Base-by-base conservation (phyloP, 1,140 invertebrate genomes). In the Heliconius hewitsoni region DNA sequence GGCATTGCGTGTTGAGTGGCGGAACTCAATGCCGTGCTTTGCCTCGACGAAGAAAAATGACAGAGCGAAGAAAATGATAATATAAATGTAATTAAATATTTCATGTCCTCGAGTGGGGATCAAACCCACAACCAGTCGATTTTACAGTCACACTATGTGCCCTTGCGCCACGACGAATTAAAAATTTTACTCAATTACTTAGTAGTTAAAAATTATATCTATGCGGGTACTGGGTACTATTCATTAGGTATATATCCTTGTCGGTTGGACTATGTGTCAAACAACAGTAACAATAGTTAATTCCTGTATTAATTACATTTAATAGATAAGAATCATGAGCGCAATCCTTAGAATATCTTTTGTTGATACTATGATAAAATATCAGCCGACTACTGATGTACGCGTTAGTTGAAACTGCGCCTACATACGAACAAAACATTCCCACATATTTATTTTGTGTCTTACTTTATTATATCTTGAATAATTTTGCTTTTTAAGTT, bases 331-430 rank as follows among this genome's bases (percentile, higher is more conserved):
- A 60, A 60, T 60, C 85, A 84, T 85, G 87, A 88, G 86, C 83
- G 82, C 84, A 87, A 87, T 89, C 84, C 79, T 83, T 85, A 83
- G 82, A 87, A 84, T 93, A 92, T 94, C 90, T 92, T 85, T 81
- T 93, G 91, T 92, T 94, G 87, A 90, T 88, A 90, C 81, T 88
- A 79, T 87, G 92, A 93, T 94, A 94, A 81, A 74, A 57, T 86
- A 84, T 84, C 84, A 87, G 82, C 79, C 84, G 85, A 82, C 84
- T 84, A 84, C 87, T 85, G 83, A 74, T 79, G 30, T 23, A 34
- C 71, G 76, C 85, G 81, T 85, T 87, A 80, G 80, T 82, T 81
- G 79, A 82, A 76, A 60, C 80, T 81, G 80, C 75, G 76, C 80
- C 70, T 81, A 80, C 66, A 71, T 39, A 73, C 71, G 83, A 79